These are phyloP conservation scores for Lemur catta DNA, from an alignment of 2,797 vertebrate species.

Conservation along the genomic window DNA sequence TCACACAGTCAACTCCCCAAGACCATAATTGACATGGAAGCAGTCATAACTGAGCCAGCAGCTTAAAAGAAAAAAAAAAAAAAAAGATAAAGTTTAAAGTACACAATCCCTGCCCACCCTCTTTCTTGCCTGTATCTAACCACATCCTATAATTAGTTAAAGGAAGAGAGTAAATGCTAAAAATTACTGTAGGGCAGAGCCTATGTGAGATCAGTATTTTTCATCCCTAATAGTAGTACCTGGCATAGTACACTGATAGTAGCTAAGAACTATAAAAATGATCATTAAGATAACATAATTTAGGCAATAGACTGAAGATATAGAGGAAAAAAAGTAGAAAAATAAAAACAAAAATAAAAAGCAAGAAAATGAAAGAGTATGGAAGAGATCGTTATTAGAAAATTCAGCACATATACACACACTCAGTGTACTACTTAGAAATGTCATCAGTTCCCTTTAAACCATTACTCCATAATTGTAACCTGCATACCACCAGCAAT, in stretches of 20 bases:
- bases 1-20: neutral
- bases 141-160: neutral
- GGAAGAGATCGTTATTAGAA: neutral
- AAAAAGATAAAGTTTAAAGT: neutral
- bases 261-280: neutral
- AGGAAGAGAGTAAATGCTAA: neutral
- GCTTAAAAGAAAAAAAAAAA: neutral
- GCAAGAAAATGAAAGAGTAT: neutral
- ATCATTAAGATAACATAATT: neutral
- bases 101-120: too few species aligned
- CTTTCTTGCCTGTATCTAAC: neutral
- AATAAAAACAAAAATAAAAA: neutral
- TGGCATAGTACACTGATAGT: neutral
- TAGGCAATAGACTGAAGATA: neutral
- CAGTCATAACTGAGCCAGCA: neutral
- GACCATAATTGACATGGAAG: neutral
- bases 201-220: neutral
- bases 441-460: neutral
- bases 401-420: neutral
- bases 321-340: neutral
- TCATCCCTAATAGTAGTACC: accelerated
- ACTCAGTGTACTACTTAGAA: neutral
- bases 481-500: neutral
- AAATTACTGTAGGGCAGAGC: neutral
- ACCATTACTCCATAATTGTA: neutral